Base-by-base conservation (phyloP, 2,797 vertebrate species). In the Oceanodroma leucorhoa region DNA sequence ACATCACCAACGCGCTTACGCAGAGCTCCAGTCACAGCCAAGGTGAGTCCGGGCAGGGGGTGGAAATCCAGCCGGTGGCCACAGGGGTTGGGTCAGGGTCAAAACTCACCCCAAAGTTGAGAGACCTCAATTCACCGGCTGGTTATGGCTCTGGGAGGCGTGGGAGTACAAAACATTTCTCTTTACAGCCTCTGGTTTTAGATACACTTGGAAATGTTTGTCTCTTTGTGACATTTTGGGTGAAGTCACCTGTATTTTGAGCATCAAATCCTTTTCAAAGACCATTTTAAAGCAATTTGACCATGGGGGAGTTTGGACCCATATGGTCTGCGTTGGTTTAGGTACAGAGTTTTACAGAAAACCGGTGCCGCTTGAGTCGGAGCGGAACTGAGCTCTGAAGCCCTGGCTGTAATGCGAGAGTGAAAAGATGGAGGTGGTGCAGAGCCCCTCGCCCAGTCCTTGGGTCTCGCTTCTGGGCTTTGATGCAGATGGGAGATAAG, bases 1-100 rank as follows among this genome's bases (percentile, higher is more conserved):
- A 99, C 98, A 99, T 99, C 97, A 99, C 99, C 97, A 99, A 99
- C 41, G 98, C 99, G 51, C 98, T 99, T 96, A 99, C 99, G 0
- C 99, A 99, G 98, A 99, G 98, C 95, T 97, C 97, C 86, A 98
- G 97, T 97, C 98, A 99, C 54, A 99, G 98, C 88, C 98, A 99
- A 97, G 99, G 99, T 99, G 90, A 98, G 98, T 96, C 24, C 0
- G 12, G 58, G 40, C 58, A 26, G 57, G 50, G 60, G 26, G 50
- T 72, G 45, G 69, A 79, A 79, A 45, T 77, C 18, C 71, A 41
- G 45, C 45, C 3, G 1, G 32, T 40, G 21, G 80, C 40, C 45
- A 29, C 18, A 22, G 88, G 21, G 53, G 5, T 81, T 88, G 64
- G 26, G 21, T 48, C 23, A 1, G 6, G 72, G 45, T 87, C 34